Conservation (phyloP, 2,888 invertebrate genomes). For the Drosophila suboccidentalis region DNA sequence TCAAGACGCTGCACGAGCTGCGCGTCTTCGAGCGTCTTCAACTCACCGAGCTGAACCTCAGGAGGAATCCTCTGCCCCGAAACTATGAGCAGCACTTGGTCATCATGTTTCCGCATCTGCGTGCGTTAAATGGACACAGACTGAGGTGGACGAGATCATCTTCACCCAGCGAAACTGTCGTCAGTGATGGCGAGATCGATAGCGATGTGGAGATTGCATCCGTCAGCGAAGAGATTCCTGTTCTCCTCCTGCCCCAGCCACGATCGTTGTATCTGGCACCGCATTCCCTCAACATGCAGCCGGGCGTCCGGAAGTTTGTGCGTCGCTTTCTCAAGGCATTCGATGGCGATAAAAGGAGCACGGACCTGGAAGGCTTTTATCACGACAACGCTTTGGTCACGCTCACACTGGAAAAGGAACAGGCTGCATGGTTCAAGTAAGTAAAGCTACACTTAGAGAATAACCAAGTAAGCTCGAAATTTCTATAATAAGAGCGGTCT, state of each 20-base stretch:
- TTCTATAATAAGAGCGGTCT: too few relatives aligned
- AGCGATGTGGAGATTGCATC: constrained; percentile 47
- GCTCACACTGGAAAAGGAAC: constrained; percentile 29
- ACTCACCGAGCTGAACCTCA: constrained; percentile 35
- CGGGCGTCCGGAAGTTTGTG: constrained; percentile 30
- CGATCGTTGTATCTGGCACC: constrained; percentile 25
- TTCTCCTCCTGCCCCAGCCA: constrained; percentile 23
- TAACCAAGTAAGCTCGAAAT: too few relatives aligned
- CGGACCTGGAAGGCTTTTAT: constrained; percentile 29
- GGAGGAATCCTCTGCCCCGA: constrained; percentile 40
- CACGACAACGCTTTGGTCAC: constrained; percentile 26
- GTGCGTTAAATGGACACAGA: constrained; percentile 22
- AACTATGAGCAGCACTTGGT: constrained; percentile 42
- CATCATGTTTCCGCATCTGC: constrained; percentile 37
- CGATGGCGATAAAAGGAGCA: constrained; percentile 23
- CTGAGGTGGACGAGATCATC: constrained; percentile 2
- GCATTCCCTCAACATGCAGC: constrained; percentile 2
- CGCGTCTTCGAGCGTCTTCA: constrained; percentile 33
- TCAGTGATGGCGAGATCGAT: constrained; percentile 25
- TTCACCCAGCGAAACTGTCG: background rate
- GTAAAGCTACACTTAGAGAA: background rate
- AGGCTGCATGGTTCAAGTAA: constrained; percentile 27
- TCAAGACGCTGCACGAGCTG: constrained; percentile 20
- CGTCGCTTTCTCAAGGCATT: constrained; percentile 44
- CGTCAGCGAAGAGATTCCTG: constrained; percentile 28